Evolutionary conservation across 2,113 vertebrate species (phyloP), one percentile per base, ranked within the genome.

Genomic region (Paradisaea rubra): DNA sequence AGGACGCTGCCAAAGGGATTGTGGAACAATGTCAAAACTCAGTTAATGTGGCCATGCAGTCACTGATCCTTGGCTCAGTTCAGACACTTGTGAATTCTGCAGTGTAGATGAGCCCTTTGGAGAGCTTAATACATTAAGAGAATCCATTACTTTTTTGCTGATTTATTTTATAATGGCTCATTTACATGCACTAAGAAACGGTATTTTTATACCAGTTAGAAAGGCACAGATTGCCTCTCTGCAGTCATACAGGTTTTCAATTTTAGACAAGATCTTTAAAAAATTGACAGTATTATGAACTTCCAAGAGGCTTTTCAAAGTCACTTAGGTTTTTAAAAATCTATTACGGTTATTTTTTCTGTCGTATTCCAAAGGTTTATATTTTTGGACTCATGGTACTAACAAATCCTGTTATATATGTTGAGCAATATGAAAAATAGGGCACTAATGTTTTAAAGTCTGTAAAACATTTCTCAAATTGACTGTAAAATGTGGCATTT

Each of bases 101-200:
- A 86, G 72, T 41, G 44, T 15, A 74, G 86, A 71, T 78, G 64
- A 95, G 69, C 35, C 64, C 80, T 93, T 88, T 88, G 66, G 68
- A 93, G 59, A 93, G 68, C 65, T 83, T 78, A 87, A 90, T 45
- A 64, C 1, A 28, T 91, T 94, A 89, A 81, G 65, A 87, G 94
- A 86, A 94, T 71, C 88, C 72, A 94, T 95, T 93, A 94, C 86
- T 84, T 96, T 95, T 91, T 89, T 92, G 23, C 81, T 88, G 93
- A 94, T 96, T 89, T 97, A 94, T 95, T 94, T 94, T 85, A 91
- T 91, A 95, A 94, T 94, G 93, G 89, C 91, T 95, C 95, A 95
- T 96, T 95, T 94, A 89, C 84, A 91, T 88, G 87, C 73, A 76
- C 89, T 85, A 87, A 91, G 91, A 79, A 94, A 88, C 0, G 24